Conservation (phyloP, 2,888 invertebrate genomes). For the Dione vanillae region DNA sequence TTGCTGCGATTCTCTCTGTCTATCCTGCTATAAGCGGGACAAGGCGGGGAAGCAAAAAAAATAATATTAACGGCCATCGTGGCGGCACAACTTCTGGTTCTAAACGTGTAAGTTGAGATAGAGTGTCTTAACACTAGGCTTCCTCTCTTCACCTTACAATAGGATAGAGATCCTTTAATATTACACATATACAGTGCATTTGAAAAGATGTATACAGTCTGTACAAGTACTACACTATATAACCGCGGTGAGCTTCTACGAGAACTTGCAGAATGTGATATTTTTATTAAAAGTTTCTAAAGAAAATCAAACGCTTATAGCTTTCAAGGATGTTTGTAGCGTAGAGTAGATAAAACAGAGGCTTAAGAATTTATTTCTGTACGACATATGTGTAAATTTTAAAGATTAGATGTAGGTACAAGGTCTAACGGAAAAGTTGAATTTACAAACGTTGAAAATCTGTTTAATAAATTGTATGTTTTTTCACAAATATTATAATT, state of each 20-base stretch:
- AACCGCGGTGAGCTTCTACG: constrained; percentile 29
- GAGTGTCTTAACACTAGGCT: no score
- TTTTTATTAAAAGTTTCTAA: constrained; percentile 51
- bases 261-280: constrained; percentile 47
- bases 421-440: no score
- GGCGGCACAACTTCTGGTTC: background rate
- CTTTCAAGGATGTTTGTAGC: constrained; percentile 39
- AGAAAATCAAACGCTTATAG: constrained; percentile 56
- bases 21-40: no score
- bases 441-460: no score
- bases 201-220: constrained; percentile 23
- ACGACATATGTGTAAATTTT: background rate
- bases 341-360: constrained; percentile 31
- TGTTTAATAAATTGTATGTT: no score
- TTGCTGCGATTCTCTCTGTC: no score
- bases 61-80: background rate
- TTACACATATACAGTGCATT: constrained; percentile 2
- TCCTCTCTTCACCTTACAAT: no score
- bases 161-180: no score
- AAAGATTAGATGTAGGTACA: no score
- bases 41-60: background rate
- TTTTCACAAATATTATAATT: no score
- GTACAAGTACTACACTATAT: constrained; percentile 5
- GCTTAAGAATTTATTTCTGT: constrained; percentile 1
- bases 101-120: no score